Base-by-base conservation (phyloP, 2,113 vertebrate species). In the Puntigrus tetrazona region DNA sequence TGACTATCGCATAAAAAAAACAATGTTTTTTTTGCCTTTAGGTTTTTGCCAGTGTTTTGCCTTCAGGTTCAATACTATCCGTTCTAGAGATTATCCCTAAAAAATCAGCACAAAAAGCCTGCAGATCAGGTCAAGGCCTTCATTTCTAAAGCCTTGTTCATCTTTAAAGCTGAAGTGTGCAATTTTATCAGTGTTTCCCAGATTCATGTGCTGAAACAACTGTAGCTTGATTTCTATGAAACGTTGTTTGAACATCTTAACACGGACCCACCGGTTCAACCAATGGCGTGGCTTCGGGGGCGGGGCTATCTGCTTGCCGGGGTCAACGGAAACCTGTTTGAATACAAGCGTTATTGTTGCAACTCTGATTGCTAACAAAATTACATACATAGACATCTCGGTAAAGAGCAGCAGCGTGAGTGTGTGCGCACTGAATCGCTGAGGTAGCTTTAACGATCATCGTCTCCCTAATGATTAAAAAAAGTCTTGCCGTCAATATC, bases 401-500 rank as follows among this genome's bases (percentile, higher is more conserved):
- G 5, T 43, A 72, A 43, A 27, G 22, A 47, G 16, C 3, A 18
- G 38, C 69, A 25, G 27, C 31, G 11, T 52, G 45, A 29, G 45
- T 76, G 25, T 77, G 52, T 73, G 41, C 61, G 55, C 43, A 55
- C 50, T 86, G 86, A 92, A 91, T 90, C 87, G 91, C 93, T 94
- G 92, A 94, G 90, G 91, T 91, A 91, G 93, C 91, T 88, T 88
- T 87, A 87, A 90, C 89, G 89, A 94, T 93, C 92, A 90, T 87
- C 84, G 82, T 84, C 83, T 88, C 90, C 86, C 36, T 94, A 93
- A 95, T 93, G 90, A 94, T 94, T 92, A 92, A 89, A 89, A 92
- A 93, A 85, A 81, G 91, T 89, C 65, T 89, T 82, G 87, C 91
- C 91, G 92, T 94, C 94, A 94, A 93, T 92, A 94, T 91, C 89